Base-by-base conservation (phyloP, 2,113 vertebrate genomes). In the Arothron firmamentum region DNA sequence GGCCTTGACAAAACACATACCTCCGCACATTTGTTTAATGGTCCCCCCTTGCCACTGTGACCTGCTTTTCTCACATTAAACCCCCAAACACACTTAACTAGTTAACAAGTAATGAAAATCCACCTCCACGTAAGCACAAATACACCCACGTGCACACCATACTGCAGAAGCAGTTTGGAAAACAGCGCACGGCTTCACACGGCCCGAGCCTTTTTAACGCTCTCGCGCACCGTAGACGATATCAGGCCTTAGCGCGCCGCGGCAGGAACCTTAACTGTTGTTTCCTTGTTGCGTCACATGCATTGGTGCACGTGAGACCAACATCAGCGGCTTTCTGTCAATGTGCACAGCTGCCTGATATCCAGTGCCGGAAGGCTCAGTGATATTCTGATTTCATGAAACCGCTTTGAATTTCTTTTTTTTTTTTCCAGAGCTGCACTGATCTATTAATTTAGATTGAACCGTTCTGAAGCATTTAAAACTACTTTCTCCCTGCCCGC, bases 21-120 rank as follows among this genome's bases (percentile, higher is more conserved):
- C 70, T 62, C 55, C 65, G 70, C 77, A 69, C 42, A 63, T 77
- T 70, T 52, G 25, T 52, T 70, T 42, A 31, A 49, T 77, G 71
- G 79, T 52, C 56, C 53, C 53, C 59, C 61, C 54, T 56, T 51
- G 28, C 59, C 48, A 45, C 43, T 6, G 13, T 71, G 78, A 71
- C 65, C 76, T 52, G 65, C 31, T 79, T 83, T 65, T 53, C 64
- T 65, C 67, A 65, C 58, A 43, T 64, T 65, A 81, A 75, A 12
- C 73, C 72, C 67, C 59, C 57, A 16, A 67, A 79, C 63, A 65
- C 58, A 62, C 45, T 25, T 60, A 60, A 61, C 69, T 28, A 62
- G 54, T 65, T 18, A 46, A 70, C n/a, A 57, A 72, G 19, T 80
- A 67, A 80, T 80, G 16, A 81, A 84, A 76, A 52, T 66, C 52